Evolutionary conservation across 2,113 vertebrate species (phyloP).

Genomic region (Periophthalmodon schlosseri): DNA sequence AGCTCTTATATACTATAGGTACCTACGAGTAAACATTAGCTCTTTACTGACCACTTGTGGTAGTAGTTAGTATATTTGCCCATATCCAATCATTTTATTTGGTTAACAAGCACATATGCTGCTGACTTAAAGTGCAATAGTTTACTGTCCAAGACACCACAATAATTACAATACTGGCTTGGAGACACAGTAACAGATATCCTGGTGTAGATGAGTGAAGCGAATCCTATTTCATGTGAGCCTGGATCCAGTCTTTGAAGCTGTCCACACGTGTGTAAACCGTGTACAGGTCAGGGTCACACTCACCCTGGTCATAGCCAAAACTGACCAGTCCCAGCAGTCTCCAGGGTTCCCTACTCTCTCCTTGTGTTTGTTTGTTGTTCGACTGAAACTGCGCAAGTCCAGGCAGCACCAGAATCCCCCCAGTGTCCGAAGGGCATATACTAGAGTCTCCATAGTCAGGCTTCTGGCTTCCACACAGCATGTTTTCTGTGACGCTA

Average conservation of each 20-base stretch:
- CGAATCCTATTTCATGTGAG: constrained; percentile 86
- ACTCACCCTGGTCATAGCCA: constrained; percentile 91
- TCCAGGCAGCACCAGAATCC: constrained; percentile 83
- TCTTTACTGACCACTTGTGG: not conserved
- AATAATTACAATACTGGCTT: not conserved
- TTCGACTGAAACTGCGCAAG: constrained; percentile 28
- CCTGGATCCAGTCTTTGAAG: constrained; percentile 96
- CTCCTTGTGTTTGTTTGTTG: constrained; percentile 38
- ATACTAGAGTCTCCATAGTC: constrained; percentile 81
- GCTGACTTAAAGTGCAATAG: constrained; percentile 4
- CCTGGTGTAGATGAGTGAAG: not conserved
- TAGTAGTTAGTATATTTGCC: not conserved
- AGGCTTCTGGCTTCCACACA: constrained; percentile 85
- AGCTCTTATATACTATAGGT: not conserved
- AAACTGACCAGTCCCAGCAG: constrained; percentile 95
- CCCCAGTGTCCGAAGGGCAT: constrained; percentile 95
- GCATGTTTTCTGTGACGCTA: constrained; percentile 95
- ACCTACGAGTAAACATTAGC: not conserved
- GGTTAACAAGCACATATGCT: not conserved
- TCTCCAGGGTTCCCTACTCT: constrained; percentile 80
- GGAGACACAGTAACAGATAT: constrained; percentile 5
- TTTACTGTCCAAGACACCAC: not conserved
- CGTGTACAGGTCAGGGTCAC: constrained; percentile 87
- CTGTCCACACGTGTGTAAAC: constrained; percentile 88
- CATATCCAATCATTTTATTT: not conserved